phyloP scores from a whole-genome alignment of 1,140 invertebrate species.

The Sitobion miscanthi region DNA sequence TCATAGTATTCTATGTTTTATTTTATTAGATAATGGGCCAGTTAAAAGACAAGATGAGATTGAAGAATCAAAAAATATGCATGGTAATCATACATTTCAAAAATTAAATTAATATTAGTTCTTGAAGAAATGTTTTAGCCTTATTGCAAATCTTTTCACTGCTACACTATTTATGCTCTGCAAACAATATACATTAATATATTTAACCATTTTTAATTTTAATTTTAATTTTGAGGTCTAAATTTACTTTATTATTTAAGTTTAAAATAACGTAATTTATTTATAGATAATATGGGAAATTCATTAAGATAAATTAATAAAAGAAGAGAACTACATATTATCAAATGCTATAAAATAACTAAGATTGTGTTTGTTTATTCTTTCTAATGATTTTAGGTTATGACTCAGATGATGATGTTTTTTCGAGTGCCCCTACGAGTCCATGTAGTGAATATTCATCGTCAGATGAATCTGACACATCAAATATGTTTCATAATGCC shows the following conservation, averaged over 20 bases:
- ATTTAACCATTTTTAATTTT: too few species aligned
- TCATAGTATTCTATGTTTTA: neutral
- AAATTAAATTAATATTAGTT: neutral
- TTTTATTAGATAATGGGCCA: neutral
- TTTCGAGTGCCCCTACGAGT: conserved; percentile 36
- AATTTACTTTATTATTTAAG: too few species aligned
- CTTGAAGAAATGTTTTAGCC: neutral
- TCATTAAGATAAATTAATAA: neutral
- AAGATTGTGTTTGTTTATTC: neutral
- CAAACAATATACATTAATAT: too few species aligned
- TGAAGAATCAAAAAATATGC: neutral
- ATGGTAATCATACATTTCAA: neutral
- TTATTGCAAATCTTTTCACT: neutral
- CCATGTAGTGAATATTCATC: conserved; percentile 46
- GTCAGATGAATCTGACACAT: conserved; percentile 27
- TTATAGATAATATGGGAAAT: neutral
- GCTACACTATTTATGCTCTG: too few species aligned
- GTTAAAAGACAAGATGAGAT: neutral
- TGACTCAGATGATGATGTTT: conserved; percentile 39
- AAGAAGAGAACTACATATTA: neutral
- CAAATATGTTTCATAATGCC: neutral
- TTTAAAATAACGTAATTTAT: too few species aligned
- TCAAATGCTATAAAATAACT: neutral
- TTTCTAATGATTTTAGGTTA: neutral
- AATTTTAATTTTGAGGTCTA: too few species aligned